Base-by-base conservation (phyloP, 2,888 invertebrate species). In the Pseudanteris insignis region DNA sequence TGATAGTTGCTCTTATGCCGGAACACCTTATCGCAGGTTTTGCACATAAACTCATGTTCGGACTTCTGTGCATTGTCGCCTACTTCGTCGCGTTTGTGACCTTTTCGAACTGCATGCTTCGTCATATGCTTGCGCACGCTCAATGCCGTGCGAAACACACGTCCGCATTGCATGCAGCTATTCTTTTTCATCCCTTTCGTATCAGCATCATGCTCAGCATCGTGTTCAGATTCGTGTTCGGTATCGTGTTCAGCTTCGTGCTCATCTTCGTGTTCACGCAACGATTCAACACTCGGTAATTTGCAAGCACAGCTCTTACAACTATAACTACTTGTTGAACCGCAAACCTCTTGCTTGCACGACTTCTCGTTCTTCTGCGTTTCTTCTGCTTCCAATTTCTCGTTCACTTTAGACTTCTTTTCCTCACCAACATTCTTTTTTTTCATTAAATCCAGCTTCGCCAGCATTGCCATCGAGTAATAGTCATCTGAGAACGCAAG, bases 1-100 rank as follows among this genome's bases (percentile, higher is more conserved):
- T 75, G 75, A 14, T 75, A 79, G 38, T 79, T 78, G 60, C 76
- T 76, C 50, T 73, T 76, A 63, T 78, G 74, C 0, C 74, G 70
- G 57, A 78, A 79, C 4, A 73, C 70, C 47, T 78, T 77, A 63
- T 74, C 72, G 64, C 79, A 79, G 2, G 71, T 74, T 18, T 75
- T 70, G 47, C 79, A 79, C n/a, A 68, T 51, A 26, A 73, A 73
- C 34, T 77, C 73, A 2, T 62, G 13, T 1, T 72, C 72, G 2
- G 51, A 1, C 9, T 46, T 38, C 1, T 15, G 34, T 3, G 15
- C 10, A 14, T 8, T 13, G 6, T n/a, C 25, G 7, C 13, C 32
- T 6, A 11, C 7, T 1, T 29, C 50, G 6, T 26, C 24, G 1
- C 9, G 14, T 14, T 64, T 65, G 2, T 69, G 65, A 0, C 67